These are phyloP conservation scores for Azorinus chamasolen DNA, from an alignment of 2,888 invertebrate species.

Conservation along the genomic window DNA sequence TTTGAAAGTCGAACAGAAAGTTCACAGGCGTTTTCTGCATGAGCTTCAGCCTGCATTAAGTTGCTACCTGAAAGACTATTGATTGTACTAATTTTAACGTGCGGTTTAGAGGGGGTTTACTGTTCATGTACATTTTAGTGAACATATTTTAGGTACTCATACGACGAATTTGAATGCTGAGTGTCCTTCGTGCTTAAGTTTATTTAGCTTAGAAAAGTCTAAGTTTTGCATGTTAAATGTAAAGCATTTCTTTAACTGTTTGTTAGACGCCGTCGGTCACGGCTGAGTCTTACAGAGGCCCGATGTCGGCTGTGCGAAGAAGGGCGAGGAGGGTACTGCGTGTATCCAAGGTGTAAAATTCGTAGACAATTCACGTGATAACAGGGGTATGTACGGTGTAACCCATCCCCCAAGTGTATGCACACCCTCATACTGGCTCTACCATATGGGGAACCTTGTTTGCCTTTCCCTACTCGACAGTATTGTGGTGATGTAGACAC, in stretches of 20 bases:
- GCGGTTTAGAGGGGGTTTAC: too few relatives aligned
- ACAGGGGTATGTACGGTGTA: conserved; percentile 55
- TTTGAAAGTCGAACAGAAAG: too few relatives aligned
- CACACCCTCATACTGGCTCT: background rate
- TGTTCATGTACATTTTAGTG: too few relatives aligned
- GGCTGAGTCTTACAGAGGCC: conserved; percentile 48
- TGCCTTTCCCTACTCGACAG: too few relatives aligned
- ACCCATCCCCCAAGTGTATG: conserved; percentile 3
- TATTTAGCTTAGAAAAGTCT: background rate
- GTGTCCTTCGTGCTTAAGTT: background rate
- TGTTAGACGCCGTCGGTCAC: conserved; percentile 17
- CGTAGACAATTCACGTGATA: conserved; percentile 54
- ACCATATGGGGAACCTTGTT: background rate
- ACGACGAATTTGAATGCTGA: too few relatives aligned
- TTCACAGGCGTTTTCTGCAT: too few relatives aligned
- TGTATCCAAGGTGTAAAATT: conserved; percentile 67
- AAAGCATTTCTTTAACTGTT: background rate
- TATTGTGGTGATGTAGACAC: too few relatives aligned
- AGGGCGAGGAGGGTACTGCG: conserved; percentile 71
- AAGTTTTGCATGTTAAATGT: background rate
- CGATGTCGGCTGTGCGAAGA: conserved; percentile 69
- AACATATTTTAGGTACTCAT: too few relatives aligned
- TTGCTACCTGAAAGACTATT: too few relatives aligned
- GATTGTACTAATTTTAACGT: too few relatives aligned
- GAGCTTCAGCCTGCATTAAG: too few relatives aligned